Evolutionary conservation across 2,797 vertebrate species (phyloP).

Genomic region (Semotilus atromaculatus): DNA sequence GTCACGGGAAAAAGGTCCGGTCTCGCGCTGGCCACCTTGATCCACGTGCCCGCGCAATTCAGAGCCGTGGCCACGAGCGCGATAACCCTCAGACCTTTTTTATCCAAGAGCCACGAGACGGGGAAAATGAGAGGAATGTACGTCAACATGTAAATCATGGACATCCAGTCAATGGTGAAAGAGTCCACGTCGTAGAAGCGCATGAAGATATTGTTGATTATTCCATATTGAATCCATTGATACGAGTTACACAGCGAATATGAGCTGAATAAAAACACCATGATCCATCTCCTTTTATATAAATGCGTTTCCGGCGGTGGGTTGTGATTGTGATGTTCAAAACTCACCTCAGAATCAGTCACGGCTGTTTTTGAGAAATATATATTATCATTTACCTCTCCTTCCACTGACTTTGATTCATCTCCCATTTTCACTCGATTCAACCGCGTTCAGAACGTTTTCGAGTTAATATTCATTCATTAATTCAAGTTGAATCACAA

Average conservation of each 20-base stretch:
- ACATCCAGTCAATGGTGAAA: constrained; percentile 89
- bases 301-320: constrained; percentile 63
- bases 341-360: not conserved
- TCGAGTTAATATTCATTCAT: not conserved
- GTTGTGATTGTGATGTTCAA: not conserved
- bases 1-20: constrained; percentile 84
- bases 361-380: constrained; percentile 7
- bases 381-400: constrained; percentile 16
- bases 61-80: constrained; percentile 87
- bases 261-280: constrained; percentile 87
- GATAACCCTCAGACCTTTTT: constrained; percentile 85
- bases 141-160: constrained; percentile 92
- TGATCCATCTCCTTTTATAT: constrained; percentile 82
- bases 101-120: constrained; percentile 91
- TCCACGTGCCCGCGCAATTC: constrained; percentile 90
- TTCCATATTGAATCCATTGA: constrained; percentile 97
- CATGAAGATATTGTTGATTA: constrained; percentile 89
- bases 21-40: constrained; percentile 88
- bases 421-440: constrained; percentile 24
- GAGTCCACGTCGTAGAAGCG: constrained; percentile 85
- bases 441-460: not conserved
- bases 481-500: not conserved
- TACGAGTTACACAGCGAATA: constrained; percentile 93
- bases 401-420: not conserved
- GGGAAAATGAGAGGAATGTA: constrained; percentile 95